phyloP scores from a whole-genome alignment of 2,888 invertebrate genomes.

The Chironomus tentans region DNA sequence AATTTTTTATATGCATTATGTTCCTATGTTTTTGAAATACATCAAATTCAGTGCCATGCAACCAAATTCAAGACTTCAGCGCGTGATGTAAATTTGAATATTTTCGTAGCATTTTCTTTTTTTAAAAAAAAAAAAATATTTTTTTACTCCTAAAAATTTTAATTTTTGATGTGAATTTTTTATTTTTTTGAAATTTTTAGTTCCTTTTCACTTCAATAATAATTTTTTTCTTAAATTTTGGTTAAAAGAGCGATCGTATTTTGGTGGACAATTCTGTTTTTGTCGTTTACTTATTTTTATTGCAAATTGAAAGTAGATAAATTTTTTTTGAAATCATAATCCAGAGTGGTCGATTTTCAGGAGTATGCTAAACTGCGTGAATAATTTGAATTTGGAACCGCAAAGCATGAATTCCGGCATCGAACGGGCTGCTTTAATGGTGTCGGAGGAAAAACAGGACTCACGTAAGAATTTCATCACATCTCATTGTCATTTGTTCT shows the following conservation, averaged over 20 bases:
- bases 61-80: not conserved
- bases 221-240: not conserved
- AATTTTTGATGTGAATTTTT: not conserved
- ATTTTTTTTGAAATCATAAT: slow-evolving; percentile 34
- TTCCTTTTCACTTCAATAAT: not conserved
- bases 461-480: slow-evolving; percentile 56
- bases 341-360: slow-evolving; percentile 51
- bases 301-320: slow-evolving; percentile 12
- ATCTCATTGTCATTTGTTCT: not conserved
- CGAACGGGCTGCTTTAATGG: slow-evolving; percentile 68
- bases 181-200: not conserved
- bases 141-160: not conserved
- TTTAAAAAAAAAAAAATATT: no score
- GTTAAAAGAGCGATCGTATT: not conserved
- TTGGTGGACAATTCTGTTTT: not conserved
- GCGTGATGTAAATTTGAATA: not conserved
- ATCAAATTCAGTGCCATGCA: not conserved
- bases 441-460: slow-evolving; percentile 70
- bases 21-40: not conserved
- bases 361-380: slow-evolving; percentile 94
- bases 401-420: slow-evolving; percentile 67
- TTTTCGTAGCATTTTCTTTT: not conserved
- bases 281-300: not conserved
- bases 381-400: slow-evolving; percentile 82
- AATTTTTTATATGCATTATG: not conserved